These are phyloP conservation scores for Drosophila novamexicana DNA, from an alignment of 1,140 invertebrate genomes.

Conservation along the genomic window DNA sequence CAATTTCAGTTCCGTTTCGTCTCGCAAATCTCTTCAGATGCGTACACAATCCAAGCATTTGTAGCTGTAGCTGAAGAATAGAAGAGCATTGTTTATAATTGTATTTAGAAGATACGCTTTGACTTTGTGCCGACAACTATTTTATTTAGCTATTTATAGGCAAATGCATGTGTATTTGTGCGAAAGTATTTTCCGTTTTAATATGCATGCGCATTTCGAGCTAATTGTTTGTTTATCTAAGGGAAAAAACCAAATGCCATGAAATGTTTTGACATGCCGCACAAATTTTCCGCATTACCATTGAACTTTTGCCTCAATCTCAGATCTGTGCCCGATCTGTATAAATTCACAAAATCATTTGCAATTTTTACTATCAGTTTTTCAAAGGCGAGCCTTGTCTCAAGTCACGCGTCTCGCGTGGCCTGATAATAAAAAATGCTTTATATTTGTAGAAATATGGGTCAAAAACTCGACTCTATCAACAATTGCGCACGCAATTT, in stretches of 20 bases:
- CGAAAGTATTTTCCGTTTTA: slow-evolving; percentile 30
- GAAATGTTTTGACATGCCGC: slow-evolving; percentile 50
- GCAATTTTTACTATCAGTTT: slow-evolving; percentile 11
- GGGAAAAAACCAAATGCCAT: slow-evolving; percentile 42
- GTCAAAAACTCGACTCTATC: slow-evolving; percentile 12
- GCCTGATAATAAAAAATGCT: slow-evolving; percentile 17
- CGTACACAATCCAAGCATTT: slow-evolving; percentile 33
- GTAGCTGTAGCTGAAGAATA: slow-evolving; percentile 36
- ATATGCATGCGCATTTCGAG: slow-evolving; percentile 43
- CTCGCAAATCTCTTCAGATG: not conserved
- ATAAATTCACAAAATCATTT: slow-evolving; percentile 17
- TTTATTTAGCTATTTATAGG: slow-evolving; percentile 34
- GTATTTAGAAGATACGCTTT: slow-evolving; percentile 21
- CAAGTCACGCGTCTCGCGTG: not conserved
- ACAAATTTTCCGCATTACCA: slow-evolving; percentile 40
- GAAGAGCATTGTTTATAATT: slow-evolving; percentile 25
- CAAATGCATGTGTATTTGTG: not conserved
- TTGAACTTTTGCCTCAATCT: slow-evolving; percentile 34
- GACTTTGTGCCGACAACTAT: slow-evolving; percentile 46
- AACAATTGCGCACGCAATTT: slow-evolving; percentile 33
- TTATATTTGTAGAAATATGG: slow-evolving; percentile 24
- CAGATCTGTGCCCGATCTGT: not conserved
- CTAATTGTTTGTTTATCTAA: slow-evolving; percentile 50
- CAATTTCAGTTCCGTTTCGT: slow-evolving; percentile 21
- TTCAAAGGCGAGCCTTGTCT: not conserved